Percentiles rank a stretch among this genome's conserved stretches.
Conservation (phyloP, 2,113 vertebrate species). For the Dolichallabes microphthalmus region DNA sequence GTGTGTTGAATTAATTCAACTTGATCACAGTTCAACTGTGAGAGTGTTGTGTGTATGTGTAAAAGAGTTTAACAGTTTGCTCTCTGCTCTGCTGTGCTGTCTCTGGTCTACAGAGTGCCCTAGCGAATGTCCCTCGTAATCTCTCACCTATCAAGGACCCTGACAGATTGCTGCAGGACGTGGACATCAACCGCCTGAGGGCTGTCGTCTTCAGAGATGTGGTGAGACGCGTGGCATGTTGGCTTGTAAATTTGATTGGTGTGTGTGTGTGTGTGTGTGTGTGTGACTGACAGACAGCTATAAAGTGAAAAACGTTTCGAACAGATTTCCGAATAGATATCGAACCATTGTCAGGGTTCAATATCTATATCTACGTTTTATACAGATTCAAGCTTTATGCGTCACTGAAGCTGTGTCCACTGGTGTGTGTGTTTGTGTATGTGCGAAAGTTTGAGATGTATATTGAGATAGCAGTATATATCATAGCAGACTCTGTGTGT, state of each 20-base stretch:
- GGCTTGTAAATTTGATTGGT: neutral
- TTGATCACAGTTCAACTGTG: neutral
- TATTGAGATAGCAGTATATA: neutral
- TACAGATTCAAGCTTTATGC: neutral
- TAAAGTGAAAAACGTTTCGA: neutral
- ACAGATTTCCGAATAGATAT: too few species aligned
- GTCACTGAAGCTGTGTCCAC: neutral
- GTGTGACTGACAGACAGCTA: neutral
- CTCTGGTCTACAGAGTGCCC: slow-evolving; percentile 69
- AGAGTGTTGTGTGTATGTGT: neutral
- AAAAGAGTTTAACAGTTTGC: neutral
- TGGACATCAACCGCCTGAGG: slow-evolving; percentile 96
- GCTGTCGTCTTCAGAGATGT: slow-evolving; percentile 98
- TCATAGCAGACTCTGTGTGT: neutral
- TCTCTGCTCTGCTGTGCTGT: slow-evolving; percentile 34
- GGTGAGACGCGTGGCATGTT: slow-evolving; percentile 73
- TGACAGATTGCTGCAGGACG: slow-evolving; percentile 96
- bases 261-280: slow-evolving; percentile 2
- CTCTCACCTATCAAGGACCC: slow-evolving; percentile 91
- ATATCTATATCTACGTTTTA: neutral
- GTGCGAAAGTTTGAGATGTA: neutral
- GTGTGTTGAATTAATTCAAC: neutral
- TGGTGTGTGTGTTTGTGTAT: neutral
- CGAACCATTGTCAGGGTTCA: too few species aligned
- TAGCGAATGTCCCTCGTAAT: slow-evolving; percentile 81